A percentile compares a stretch with the other conserved stretches of the same genome.
Conservation (phyloP, 1,140 invertebrate genomes). For the Papilio helenus region DNA sequence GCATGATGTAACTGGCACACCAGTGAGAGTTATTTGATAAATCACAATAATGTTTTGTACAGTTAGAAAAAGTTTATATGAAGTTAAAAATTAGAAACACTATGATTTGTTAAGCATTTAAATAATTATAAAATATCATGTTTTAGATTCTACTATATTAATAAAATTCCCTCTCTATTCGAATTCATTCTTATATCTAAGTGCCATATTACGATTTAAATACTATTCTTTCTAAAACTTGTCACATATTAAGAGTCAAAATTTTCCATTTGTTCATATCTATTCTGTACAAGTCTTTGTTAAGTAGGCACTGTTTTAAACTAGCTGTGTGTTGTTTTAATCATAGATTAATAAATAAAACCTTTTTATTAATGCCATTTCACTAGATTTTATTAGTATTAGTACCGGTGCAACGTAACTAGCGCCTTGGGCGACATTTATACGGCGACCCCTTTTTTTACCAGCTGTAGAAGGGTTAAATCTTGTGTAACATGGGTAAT, state of each 20-base stretch:
- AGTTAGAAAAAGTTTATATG: not conserved
- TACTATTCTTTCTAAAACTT: not conserved
- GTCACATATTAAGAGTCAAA: not conserved
- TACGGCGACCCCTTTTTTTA: too few species aligned
- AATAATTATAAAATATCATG: not conserved
- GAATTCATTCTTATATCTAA: constrained; percentile 18
- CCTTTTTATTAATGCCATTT: too few species aligned
- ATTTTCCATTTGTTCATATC: not conserved
- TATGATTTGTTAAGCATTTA: not conserved
- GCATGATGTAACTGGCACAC: too few species aligned
- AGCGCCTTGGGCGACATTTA: too few species aligned
- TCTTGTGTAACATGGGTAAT: too few species aligned
- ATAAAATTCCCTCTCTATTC: constrained; percentile 28
- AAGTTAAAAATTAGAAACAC: not conserved
- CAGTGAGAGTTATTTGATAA: not conserved
- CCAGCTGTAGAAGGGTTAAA: too few species aligned
- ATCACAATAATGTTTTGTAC: constrained; percentile 4
- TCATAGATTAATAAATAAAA: not conserved
- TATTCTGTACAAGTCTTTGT: too few species aligned
- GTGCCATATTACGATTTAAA: constrained; percentile 2
- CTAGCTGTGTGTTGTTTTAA: not conserved
- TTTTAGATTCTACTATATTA: not conserved
- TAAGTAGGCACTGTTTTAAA: not conserved
- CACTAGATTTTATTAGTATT: too few species aligned
- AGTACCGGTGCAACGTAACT: too few species aligned